Base-by-base conservation (phyloP, 92 coral and sea anemone genomes). In the Phenganax stokvisi region DNA sequence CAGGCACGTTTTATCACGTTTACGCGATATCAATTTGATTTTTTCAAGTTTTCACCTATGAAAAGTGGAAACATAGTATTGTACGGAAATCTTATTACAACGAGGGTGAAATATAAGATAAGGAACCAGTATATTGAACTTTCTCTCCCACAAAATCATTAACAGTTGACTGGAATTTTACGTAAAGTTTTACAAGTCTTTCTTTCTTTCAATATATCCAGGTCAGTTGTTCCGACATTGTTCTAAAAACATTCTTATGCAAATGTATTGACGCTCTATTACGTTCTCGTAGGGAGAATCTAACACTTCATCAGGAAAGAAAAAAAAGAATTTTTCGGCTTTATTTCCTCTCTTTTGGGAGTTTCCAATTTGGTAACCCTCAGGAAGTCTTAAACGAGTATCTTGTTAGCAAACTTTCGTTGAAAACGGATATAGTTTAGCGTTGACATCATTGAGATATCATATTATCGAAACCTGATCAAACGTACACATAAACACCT, bases 1-100 rank as follows among this genome's bases (percentile, higher is more conserved):
- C 10, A 68, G 80, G 30, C 80, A 75, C 7, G 80, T 75, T 75
- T 29, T 16, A 75, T 75, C 62, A 6, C 66, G 80, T 57, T 75
- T 56, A 58, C 51, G 53, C 8, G 12, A 75, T 29, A 30, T 73
- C 65, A 20, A 65, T 65, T 44, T 17, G 25, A 44, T 65, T 0
- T 65, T 65, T 17, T 17, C 51, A 10, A 25, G 74, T 54, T 37
- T 37, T 37, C 47, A 1, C 47, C 47, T 0, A 37, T 1, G 47
- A 5, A 37, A 37, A 37, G 5, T 11, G 51, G n/a, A 9, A 30
- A 29, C 12, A 37, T 5, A 37, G 47, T 37, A 37, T 37, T 37
- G 47, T 37, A 37, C 3, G 47, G 5, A 37, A 2, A 37, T 5
- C 47, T 37, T 5, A 37, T 37, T 37, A 2, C 3, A 37, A 37